A percentile compares a stretch with the other conserved stretches of the same genome.
Conservation (phyloP, 2,888 invertebrate species). For the Crepidodera aurea region DNA sequence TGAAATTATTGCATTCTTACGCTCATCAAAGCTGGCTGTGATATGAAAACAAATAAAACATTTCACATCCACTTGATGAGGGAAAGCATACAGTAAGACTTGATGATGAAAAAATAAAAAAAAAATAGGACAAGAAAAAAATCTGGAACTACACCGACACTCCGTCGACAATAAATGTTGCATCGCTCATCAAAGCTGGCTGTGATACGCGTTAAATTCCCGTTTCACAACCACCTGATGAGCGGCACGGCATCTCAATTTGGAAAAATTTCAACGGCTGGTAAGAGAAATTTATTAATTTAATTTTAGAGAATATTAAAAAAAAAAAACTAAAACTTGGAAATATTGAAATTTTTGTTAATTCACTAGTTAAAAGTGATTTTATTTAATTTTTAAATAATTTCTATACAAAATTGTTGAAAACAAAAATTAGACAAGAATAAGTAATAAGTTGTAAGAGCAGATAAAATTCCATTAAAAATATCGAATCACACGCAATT, state of each 20-base stretch:
- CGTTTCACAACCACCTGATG: slow-evolving; percentile 94
- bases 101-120: slow-evolving; percentile 2
- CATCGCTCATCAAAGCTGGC: slow-evolving; percentile 98
- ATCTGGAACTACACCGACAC: slow-evolving; percentile 1
- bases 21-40: slow-evolving; percentile 99
- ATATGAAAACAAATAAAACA: slow-evolving; percentile 76
- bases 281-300: too few relatives aligned
- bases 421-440: too few relatives aligned
- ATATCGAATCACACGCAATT: background rate
- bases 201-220: slow-evolving; percentile 83
- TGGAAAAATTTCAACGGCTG: slow-evolving; percentile 43
- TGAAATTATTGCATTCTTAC: slow-evolving; percentile 58
- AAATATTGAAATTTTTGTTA: too few relatives aligned
- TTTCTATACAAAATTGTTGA: too few relatives aligned
- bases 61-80: slow-evolving; percentile 91
- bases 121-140: too few relatives aligned
- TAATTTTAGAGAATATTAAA: too few relatives aligned
- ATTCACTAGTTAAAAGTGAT: background rate
- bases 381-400: too few relatives aligned
- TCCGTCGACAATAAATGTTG: slow-evolving; percentile 53
- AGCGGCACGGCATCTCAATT: slow-evolving; percentile 65
- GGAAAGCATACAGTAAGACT: slow-evolving; percentile 60
- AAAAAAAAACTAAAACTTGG: too few relatives aligned
- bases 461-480: background rate
- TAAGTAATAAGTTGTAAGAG: too few relatives aligned